Evolutionary conservation across 2,113 vertebrate species (phyloP).

Genomic region (Hystrix brachyura): DNA sequence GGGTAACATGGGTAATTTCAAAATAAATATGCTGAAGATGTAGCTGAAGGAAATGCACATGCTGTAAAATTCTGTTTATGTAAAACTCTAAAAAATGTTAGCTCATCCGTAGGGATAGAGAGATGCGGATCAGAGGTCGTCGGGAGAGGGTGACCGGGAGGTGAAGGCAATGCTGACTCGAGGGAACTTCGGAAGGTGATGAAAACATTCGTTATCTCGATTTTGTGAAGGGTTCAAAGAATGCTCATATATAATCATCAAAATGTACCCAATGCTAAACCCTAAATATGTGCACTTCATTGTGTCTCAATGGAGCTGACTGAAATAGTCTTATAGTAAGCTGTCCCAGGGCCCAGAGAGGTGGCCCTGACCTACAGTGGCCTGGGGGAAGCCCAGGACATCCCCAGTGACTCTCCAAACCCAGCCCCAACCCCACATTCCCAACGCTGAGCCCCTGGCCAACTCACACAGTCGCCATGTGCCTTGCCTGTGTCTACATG

Average conservation of each 20-base stretch:
- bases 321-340: neutral
- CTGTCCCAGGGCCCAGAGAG: neutral
- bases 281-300: neutral
- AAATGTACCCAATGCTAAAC: too few species aligned
- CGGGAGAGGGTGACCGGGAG: neutral
- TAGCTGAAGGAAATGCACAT: neutral
- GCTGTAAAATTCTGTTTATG: neutral
- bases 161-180: too few species aligned
- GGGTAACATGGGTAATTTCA: neutral
- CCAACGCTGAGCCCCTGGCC: neutral
- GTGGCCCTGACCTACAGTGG: too few species aligned
- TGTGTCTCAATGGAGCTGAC: neutral
- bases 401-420: neutral
- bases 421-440: neutral
- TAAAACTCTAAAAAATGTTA: neutral
- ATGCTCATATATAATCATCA: too few species aligned
- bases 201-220: neutral
- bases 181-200: neutral
- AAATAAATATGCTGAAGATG: neutral
- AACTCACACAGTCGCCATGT: accelerated
- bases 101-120: neutral
- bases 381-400: neutral
- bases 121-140: neutral
- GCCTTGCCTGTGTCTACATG: neutral
- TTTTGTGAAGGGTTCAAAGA: neutral